Evolutionary conservation across 2,888 invertebrate species (phyloP).

Genomic region (Agonopterix alstromeriana): DNA sequence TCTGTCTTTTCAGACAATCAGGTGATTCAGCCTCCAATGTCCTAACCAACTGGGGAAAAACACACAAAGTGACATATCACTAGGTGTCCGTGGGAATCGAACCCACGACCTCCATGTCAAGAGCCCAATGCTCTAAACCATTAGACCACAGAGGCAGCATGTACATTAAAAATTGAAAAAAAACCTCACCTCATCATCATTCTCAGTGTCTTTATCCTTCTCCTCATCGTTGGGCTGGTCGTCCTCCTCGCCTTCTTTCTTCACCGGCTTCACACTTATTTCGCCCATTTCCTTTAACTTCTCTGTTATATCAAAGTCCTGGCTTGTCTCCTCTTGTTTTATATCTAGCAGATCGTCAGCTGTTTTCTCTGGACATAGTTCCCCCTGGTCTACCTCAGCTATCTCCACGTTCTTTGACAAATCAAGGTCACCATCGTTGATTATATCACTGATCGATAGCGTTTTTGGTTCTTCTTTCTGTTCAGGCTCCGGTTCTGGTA

Average conservation of each 20-base stretch:
- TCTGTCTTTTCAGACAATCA: too few species aligned
- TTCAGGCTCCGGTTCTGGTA: conserved; percentile 13
- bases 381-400: conserved; percentile 63
- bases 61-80: too few species aligned
- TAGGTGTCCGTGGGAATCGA: too few species aligned
- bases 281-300: conserved; percentile 80
- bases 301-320: conserved; percentile 78
- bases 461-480: conserved; percentile 47
- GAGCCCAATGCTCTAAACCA: too few species aligned
- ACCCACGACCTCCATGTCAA: too few species aligned
- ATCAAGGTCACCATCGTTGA: conserved; percentile 65
- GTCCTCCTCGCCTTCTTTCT: conserved; percentile 43
- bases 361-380: conserved; percentile 59
- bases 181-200: conserved; percentile 57
- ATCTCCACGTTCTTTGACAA: conserved; percentile 68
- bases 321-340: conserved; percentile 59
- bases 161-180: background rate
- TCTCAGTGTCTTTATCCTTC: conserved; percentile 54
- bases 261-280: conserved; percentile 63
- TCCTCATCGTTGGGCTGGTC: conserved; percentile 29
- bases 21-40: too few species aligned
- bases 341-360: conserved; percentile 56
- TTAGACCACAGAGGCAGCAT: too few species aligned
- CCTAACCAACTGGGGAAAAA: too few species aligned
- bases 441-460: conserved; percentile 68